Evolutionary conservation across 2,797 vertebrate species (phyloP).

Genomic region (Chelidonichthys spinosus): DNA sequence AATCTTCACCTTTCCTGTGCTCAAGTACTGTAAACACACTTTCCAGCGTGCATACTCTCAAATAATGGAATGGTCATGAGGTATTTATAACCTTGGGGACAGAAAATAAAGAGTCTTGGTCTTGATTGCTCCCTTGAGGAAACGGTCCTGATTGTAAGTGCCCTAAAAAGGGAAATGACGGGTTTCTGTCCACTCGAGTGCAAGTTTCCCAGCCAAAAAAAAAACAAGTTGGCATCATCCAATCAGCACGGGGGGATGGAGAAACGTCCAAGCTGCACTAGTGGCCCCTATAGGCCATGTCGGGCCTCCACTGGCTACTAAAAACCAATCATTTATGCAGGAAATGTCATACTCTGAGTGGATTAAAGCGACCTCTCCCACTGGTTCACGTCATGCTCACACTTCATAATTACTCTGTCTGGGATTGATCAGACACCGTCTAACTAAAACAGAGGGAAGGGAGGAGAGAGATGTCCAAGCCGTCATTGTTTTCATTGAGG

Average conservation of each 20-base stretch:
- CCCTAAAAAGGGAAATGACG: conserved; percentile 25
- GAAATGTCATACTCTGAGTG: conserved; percentile 39
- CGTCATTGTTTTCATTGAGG: conserved; percentile 19
- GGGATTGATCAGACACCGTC: conserved; percentile 42
- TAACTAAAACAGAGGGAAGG: conserved; percentile 25
- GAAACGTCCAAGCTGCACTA: background rate
- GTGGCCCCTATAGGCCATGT: background rate
- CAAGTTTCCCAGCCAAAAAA: background rate
- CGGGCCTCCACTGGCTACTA: background rate
- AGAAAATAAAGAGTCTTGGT: conserved; percentile 14
- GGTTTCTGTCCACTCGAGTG: conserved; percentile 25
- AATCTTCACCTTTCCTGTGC: conserved; percentile 13
- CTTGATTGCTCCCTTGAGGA: conserved; percentile 13
- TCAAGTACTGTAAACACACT: background rate
- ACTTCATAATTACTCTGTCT: conserved; percentile 59
- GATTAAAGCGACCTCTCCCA: conserved; percentile 65
- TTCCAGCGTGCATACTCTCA: background rate
- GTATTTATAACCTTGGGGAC: background rate
- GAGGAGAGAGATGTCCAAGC: conserved; percentile 16
- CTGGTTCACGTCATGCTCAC: background rate
- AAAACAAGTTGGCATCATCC: conserved; percentile 23
- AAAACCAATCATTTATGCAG: no score
- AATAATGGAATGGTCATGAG: conserved; percentile 17
- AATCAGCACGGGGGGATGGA: conserved; percentile 29
- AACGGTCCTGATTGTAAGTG: conserved; percentile 29